Evolutionary conservation across 2,888 invertebrate genomes (phyloP), one percentile per base, ranked within the genome.

Genomic region (Eubasilissa splendida): DNA sequence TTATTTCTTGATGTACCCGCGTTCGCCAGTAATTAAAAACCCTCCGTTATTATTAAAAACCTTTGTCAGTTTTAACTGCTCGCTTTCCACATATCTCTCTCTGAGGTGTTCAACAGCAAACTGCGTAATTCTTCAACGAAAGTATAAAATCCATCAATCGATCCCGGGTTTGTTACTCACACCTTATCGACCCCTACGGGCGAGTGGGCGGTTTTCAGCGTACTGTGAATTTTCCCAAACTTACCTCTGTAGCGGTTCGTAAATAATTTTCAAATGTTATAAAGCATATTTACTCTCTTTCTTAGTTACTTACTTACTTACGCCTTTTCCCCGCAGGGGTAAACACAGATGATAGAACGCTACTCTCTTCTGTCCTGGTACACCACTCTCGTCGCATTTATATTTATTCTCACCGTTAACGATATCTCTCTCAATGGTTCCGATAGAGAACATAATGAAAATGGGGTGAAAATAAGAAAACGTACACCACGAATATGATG

Each of bases 1-100:
- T 63, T 11, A 63, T 63, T 33, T 63, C 63, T 11, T 63, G 33
- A 63, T 31, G 10, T 50, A 66, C 68, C 70, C 53, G 14, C 31
- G 53, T 70, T 70, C 52, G 31, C 10, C 22, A 70, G 31, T 70
- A 53, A 70, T 70, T 70, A 70, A 54, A 70, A 54, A 54, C 70
- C 70, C 70, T 70, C 31, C 33, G 70, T 54, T 70, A 54, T 53
- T 70, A 70, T 70, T 70, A 70, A 70, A 70, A 70, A 54, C 70
- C 70, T 70, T 70, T 70, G 70, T 70, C 70, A 53, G 70, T 70
- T 70, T 54, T 22, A 70, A 70, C 53, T 22, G 31, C 70, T 53
- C 14, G 70, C 70, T 11, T 11, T 70, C 53, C 70, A 31, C 22
- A 53, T 70, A 70, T 9, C 52, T 53, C 54, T 70, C 54, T 33